Percentiles rank a stretch among this genome's conserved stretches.
phyloP scores from a whole-genome alignment of 2,113 vertebrate genomes.

The Recurvirostra avosetta region DNA sequence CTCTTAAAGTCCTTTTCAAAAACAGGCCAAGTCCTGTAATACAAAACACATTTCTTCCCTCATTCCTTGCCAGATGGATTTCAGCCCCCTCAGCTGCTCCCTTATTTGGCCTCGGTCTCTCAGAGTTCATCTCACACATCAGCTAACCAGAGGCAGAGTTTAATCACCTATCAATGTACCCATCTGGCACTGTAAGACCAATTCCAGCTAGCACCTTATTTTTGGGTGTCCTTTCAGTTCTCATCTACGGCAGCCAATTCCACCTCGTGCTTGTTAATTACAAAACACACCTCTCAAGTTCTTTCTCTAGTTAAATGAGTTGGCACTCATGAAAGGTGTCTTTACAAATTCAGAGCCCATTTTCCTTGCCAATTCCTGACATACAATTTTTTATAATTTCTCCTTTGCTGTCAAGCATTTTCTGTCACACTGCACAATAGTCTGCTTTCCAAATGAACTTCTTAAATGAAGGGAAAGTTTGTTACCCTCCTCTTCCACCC shows the following conservation, averaged over 20 bases:
- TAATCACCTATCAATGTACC: background rate
- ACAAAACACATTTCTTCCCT: background rate
- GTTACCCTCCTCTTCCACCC: background rate
- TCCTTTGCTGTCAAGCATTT: background rate
- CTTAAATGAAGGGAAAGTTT: background rate
- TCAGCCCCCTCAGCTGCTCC: background rate
- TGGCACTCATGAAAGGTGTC: background rate
- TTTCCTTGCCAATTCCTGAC: background rate
- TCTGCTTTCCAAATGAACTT: background rate
- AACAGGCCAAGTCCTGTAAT: background rate
- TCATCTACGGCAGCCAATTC: background rate
- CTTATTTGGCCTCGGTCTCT: background rate
- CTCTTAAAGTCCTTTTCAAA: background rate
- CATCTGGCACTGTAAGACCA: background rate
- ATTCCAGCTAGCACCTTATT: background rate
- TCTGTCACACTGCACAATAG: background rate
- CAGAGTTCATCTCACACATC: background rate
- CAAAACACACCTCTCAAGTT: background rate
- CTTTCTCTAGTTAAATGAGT: background rate
- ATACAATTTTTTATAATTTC: background rate
- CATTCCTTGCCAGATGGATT: background rate
- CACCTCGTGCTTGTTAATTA: background rate
- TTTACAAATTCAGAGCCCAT: background rate
- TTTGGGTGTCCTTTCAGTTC: background rate
- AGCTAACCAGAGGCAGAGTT: background rate